Evolutionary conservation across 2,888 invertebrate species (phyloP).

Genomic region (Magallana nippona): DNA sequence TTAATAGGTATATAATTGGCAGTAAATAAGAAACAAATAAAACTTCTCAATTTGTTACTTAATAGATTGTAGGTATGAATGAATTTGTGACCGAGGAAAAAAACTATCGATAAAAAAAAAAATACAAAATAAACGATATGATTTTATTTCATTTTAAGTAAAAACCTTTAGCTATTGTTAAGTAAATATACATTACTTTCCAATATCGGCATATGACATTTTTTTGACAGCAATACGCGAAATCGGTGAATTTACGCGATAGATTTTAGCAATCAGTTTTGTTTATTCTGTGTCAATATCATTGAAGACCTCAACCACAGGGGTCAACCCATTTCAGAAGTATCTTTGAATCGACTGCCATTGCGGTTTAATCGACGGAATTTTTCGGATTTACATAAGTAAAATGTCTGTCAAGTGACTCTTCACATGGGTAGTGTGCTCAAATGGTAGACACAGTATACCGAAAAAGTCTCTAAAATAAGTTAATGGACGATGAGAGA

Average conservation of each 20-base stretch:
- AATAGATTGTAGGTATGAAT: neutral
- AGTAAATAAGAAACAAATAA: neutral
- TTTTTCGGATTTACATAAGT: neutral
- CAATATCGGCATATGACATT: too few species aligned
- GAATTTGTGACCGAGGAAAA: neutral
- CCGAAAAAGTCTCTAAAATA: too few species aligned
- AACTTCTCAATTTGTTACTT: neutral
- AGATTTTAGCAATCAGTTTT: slow-evolving; percentile 1
- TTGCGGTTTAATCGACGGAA: neutral
- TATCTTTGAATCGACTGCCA: neutral
- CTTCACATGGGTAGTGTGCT: neutral
- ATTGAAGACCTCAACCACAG: neutral
- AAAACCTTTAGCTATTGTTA: too few species aligned
- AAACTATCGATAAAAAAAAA: too few species aligned
- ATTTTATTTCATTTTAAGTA: too few species aligned
- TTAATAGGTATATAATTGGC: slow-evolving; percentile 29
- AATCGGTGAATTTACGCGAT: neutral
- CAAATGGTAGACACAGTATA: too few species aligned
- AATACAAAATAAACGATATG: too few species aligned
- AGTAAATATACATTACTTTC: too few species aligned
- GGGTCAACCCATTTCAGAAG: neutral
- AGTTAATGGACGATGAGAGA: too few species aligned
- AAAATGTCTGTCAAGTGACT: neutral
- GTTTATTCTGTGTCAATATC: neutral
- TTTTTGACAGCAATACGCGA: too few species aligned